Conservation (phyloP, 2,888 invertebrate genomes). For the Stenodera caucasica region DNA sequence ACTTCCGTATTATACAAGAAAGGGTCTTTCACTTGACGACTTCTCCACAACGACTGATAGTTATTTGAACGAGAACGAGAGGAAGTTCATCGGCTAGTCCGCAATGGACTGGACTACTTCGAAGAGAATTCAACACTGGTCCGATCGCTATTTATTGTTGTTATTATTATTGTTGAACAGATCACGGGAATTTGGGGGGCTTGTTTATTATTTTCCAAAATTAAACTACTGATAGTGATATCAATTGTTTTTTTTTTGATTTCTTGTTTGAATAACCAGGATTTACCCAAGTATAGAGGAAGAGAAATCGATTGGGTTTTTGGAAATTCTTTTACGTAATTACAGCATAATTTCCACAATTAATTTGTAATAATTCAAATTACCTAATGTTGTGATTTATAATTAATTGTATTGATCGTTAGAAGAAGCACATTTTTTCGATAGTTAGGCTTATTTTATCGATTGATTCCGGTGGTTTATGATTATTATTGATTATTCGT, state of each 20-base stretch:
- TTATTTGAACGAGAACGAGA: not conserved
- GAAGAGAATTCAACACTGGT: too few relatives aligned
- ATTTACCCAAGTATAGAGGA: not conserved
- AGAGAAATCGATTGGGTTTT: conserved; percentile 2
- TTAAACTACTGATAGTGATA: not conserved
- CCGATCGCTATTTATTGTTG: too few relatives aligned
- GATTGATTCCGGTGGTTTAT: not conserved
- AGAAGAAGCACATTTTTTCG: too few relatives aligned
- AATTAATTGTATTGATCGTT: too few relatives aligned
- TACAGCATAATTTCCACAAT: not conserved
- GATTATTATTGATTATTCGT: not conserved
- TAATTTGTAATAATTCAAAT: not conserved
- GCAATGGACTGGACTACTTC: conserved; percentile 17
- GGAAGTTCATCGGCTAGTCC: conserved; percentile 18
- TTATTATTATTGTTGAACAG: too few relatives aligned
- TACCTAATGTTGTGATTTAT: not conserved
- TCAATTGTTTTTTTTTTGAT: not conserved
- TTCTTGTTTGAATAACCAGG: not conserved
- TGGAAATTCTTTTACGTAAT: not conserved
- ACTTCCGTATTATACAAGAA: not conserved
- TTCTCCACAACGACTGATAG: not conserved
- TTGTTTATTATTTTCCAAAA: not conserved
- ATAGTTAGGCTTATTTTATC: too few relatives aligned
- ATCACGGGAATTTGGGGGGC: not conserved
- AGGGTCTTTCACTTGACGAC: not conserved